Evolutionary conservation across 2,113 vertebrate genomes (phyloP).

Genomic region (Tetrao urogallus): DNA sequence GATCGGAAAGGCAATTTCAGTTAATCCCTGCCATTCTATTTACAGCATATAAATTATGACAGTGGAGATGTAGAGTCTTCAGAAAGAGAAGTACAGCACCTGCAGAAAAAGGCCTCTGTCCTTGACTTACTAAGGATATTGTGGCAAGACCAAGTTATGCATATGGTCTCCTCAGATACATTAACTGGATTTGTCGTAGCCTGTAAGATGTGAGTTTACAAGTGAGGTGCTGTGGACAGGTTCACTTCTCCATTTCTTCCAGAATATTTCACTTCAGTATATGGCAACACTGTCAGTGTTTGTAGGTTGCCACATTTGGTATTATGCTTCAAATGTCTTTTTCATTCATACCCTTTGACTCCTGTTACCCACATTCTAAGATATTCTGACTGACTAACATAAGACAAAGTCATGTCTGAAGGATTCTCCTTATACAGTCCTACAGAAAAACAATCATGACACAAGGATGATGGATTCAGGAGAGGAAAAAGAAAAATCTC

Average conservation of each 20-base stretch:
- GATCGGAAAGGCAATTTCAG: not conserved
- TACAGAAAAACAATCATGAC: not conserved
- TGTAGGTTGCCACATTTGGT: not conserved
- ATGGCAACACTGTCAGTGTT: not conserved
- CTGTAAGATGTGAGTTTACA: not conserved
- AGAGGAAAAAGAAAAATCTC: not conserved
- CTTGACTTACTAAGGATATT: not conserved
- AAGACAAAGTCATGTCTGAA: not conserved
- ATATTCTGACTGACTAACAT: not conserved
- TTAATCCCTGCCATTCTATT: not conserved
- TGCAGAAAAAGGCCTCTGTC: not conserved
- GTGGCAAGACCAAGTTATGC: not conserved
- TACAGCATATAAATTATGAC: not conserved
- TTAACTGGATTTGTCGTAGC: not conserved
- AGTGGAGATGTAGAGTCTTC: not conserved
- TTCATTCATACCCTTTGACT: not conserved
- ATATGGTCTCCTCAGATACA: not conserved
- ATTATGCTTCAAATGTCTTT: not conserved
- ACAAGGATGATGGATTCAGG: not conserved
- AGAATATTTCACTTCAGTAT: not conserved
- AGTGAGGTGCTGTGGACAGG: not conserved
- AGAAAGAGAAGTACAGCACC: not conserved
- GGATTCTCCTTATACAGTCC: not conserved
- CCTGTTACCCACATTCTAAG: not conserved
- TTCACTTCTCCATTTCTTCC: not conserved